These are phyloP conservation scores for Ypsolopha scabrella DNA, from an alignment of 2,888 invertebrate species.

Conservation along the genomic window DNA sequence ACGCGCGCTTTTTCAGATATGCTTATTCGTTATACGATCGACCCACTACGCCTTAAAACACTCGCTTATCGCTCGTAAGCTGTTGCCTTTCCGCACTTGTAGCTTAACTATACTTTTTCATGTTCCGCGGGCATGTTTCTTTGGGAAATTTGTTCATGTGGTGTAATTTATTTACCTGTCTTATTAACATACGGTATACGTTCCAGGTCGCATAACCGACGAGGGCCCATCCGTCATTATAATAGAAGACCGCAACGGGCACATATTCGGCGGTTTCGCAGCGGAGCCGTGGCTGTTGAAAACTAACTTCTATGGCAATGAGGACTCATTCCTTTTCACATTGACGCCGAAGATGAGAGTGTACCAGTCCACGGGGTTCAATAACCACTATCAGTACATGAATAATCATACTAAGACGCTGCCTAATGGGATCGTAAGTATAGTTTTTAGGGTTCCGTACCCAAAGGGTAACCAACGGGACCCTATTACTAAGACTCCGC, in stretches of 20 bases:
- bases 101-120: background rate
- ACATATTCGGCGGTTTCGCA: slow-evolving; percentile 93
- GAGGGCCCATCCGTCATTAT: slow-evolving; percentile 88
- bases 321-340: slow-evolving; percentile 86
- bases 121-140: background rate
- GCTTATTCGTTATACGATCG: no score
- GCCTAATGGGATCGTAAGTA: slow-evolving; percentile 89
- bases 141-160: no score
- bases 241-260: slow-evolving; percentile 83
- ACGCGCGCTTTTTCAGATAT: no score
- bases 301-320: slow-evolving; percentile 82
- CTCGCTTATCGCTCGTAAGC: no score
- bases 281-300: slow-evolving; percentile 80
- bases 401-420: slow-evolving; percentile 93
- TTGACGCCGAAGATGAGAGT: slow-evolving; percentile 83
- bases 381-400: slow-evolving; percentile 92
- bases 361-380: slow-evolving; percentile 84
- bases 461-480: no score
- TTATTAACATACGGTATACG: no score
- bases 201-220: slow-evolving; percentile 77
- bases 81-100: no score
- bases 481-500: no score
- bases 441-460: no score
- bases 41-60: no score
- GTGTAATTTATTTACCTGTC: background rate